Conservation (phyloP, 2,797 vertebrate species). For the Acridotheres tristis region DNA sequence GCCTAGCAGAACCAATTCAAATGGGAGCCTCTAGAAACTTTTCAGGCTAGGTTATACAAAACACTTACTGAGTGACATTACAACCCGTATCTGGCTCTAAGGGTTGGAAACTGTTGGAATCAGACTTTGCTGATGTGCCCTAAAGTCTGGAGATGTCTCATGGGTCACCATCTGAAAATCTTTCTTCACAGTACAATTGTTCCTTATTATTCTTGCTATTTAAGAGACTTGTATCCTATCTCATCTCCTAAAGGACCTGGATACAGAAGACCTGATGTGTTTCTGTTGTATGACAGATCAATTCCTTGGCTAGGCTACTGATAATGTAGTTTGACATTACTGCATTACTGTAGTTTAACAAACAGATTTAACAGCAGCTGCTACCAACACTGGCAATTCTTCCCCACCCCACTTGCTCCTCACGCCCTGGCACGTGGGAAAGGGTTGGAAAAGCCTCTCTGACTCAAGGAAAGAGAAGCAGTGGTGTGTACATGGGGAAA, state of each 20-base stretch:
- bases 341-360: neutral
- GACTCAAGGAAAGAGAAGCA: neutral
- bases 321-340: neutral
- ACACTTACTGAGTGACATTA: neutral
- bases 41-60: neutral
- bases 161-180: neutral
- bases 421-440: neutral
- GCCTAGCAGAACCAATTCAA: neutral
- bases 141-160: neutral
- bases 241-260: neutral
- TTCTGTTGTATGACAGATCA: neutral
- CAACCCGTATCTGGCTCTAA: neutral
- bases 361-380: neutral
- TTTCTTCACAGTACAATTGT: neutral
- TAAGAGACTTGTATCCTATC: neutral
- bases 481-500: neutral
- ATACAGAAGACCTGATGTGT: neutral
- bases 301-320: neutral
- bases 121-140: neutral
- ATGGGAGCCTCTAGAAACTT: neutral
- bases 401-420: neutral
- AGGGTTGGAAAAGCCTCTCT: neutral
- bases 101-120: neutral
- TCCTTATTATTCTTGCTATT: neutral
- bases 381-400: neutral